Evolutionary conservation across 2,888 invertebrate species (phyloP).

Genomic region (Diploptera punctata): DNA sequence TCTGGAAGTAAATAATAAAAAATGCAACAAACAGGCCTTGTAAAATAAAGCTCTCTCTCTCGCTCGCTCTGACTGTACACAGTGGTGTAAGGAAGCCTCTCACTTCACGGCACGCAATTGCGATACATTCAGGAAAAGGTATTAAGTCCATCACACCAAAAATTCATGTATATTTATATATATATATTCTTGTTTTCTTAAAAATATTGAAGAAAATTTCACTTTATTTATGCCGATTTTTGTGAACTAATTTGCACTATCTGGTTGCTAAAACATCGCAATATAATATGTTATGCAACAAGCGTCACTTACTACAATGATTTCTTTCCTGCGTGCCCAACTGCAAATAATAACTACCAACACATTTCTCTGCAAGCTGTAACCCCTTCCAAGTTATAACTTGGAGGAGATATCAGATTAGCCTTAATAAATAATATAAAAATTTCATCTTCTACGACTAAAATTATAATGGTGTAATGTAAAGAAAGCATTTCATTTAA

Average conservation of each 20-base stretch:
- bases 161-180: not conserved
- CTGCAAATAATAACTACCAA: constrained; percentile 3
- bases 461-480: too few species aligned
- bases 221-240: not conserved
- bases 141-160: not conserved
- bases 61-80: not conserved
- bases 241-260: constrained; percentile 17
- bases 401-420: not conserved
- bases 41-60: constrained; percentile 5
- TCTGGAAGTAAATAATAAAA: constrained; percentile 3
- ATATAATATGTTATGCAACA: constrained; percentile 24
- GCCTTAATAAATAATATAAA: constrained; percentile 1
- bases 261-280: constrained; percentile 18
- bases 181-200: not conserved
- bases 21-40: not conserved
- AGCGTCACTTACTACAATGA: constrained; percentile 16
- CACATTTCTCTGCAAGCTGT: not conserved
- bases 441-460: not conserved
- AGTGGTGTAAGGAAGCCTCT: constrained; percentile 13
- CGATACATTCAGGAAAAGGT: not conserved
- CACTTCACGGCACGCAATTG: not conserved
- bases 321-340: not conserved
- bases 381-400: not conserved
- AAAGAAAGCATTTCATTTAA: not conserved
- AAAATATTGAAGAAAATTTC: not conserved